Conservation (phyloP, 2,797 vertebrate genomes). For the Phylloscopus collybita region DNA sequence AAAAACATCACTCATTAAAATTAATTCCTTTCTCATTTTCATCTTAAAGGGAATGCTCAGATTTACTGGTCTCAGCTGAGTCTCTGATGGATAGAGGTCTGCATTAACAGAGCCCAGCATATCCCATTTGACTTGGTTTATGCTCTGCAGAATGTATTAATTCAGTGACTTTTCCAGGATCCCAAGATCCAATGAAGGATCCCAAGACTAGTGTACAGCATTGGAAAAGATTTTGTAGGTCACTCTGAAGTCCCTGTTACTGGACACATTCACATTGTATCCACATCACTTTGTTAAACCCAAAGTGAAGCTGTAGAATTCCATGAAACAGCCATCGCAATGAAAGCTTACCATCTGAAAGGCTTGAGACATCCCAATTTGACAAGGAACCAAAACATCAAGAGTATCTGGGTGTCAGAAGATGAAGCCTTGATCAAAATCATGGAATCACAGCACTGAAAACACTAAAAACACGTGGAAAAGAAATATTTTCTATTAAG, state of each 20-base stretch:
- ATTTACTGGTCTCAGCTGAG: constrained; percentile 63
- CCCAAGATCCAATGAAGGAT: not conserved
- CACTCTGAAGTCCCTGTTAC: not conserved
- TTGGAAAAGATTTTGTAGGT: not conserved
- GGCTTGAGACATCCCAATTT: not conserved
- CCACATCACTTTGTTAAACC: not conserved
- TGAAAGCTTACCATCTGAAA: not conserved
- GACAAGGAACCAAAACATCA: not conserved
- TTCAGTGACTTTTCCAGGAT: not conserved
- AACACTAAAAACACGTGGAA: not conserved
- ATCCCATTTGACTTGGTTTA: constrained; percentile 35
- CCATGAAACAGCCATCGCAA: not conserved
- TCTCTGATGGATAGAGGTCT: constrained; percentile 53
- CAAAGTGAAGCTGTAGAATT: not conserved
- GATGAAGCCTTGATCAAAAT: not conserved
- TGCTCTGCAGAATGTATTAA: not conserved
- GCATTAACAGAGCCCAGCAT: constrained; percentile 50
- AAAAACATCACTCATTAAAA: constrained; percentile 75
- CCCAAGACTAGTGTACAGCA: not conserved
- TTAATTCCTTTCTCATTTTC: constrained; percentile 74
- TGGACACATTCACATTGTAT: too few relatives aligned
- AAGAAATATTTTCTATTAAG: not conserved
- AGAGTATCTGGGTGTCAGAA: not conserved
- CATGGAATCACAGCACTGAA: not conserved
- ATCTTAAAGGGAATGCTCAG: constrained; percentile 68